A percentile compares a stretch with the other conserved stretches of the same genome.
Evolutionary conservation across 2,888 invertebrate genomes (phyloP).

Genomic region (Agonopterix subpropinquella): DNA sequence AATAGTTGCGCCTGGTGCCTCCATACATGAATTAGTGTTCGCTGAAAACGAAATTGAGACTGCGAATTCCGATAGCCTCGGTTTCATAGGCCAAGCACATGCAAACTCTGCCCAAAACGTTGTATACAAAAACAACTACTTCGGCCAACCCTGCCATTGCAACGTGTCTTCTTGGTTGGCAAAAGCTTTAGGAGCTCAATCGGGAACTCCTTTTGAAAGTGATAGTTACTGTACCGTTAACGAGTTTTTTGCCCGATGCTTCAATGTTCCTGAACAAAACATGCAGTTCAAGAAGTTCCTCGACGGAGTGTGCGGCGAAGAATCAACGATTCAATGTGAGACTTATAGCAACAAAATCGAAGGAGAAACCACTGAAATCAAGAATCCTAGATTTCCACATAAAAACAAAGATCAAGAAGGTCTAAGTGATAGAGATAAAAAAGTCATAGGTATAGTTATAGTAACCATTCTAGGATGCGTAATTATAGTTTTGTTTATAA

Average conservation of each 20-base stretch:
- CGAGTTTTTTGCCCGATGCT: conserved; percentile 77
- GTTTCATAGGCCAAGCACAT: conserved; percentile 73
- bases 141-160: conserved; percentile 78
- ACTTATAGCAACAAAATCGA: conserved; percentile 53
- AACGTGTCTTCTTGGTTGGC: conserved; percentile 76
- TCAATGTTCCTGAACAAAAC: conserved; percentile 78
- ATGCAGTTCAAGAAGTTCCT: conserved; percentile 78
- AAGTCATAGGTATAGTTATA: conserved; percentile 68
- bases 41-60: conserved; percentile 62
- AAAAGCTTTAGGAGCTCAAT: conserved; percentile 51
- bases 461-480: conserved; percentile 69
- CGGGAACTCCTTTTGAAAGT: conserved; percentile 52
- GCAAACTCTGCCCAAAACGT: conserved; percentile 52
- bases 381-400: conserved; percentile 65
- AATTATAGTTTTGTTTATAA: conserved; percentile 69
- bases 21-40: conserved; percentile 75
- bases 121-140: conserved; percentile 77
- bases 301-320: conserved; percentile 73
- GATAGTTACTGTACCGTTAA: conserved; percentile 80
- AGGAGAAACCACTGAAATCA: conserved; percentile 45
- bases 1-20: conserved; percentile 62
- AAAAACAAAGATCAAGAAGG: conserved; percentile 31
- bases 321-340: conserved; percentile 73
- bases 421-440: conserved; percentile 48
- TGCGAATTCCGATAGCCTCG: conserved; percentile 68